Base-by-base conservation (phyloP, 2,113 vertebrate species). In the Stigmatopora argus region DNA sequence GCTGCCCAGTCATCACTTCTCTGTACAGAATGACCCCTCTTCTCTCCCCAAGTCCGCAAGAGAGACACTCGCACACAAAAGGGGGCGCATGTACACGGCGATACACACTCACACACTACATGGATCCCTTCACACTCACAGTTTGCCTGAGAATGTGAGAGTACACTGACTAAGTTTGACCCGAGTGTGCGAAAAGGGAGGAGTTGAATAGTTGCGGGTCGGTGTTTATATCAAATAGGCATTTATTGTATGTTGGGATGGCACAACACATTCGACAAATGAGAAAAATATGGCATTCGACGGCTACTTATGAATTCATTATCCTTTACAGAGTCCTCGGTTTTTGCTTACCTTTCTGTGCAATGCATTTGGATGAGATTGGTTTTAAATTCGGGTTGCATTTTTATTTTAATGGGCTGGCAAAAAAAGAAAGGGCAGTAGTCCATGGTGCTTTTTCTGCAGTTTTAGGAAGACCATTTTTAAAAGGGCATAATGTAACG, bases 1-100 rank as follows among this genome's bases (percentile, higher is more conserved):
- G 85, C 82, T 85, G 85, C 80, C 80, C 79, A 82, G 83, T 87
- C 85, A 87, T 84, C 82, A 85, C 70, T 83, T 82, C 77, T 74
- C 59, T 3, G 49, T 66, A 81, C 80, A 74, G 83, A 83, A 77
- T 85, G 82, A 84, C 80, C 83, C 46, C 26, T 31, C 26, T 31
- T 23, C 44, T 72, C 76, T 74, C 74, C 74, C 35, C 81, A 70
- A 72, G 65, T 74, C 74, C 70, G 51, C 53, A 31, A 21, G n/a
- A 52, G 47, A 31, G 17, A 52, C 44, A 48, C 62, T 31, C 46
- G 4, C 23, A 34, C 62, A 64, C 62, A 49, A 63, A 31, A 51
- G 62, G 47, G 65, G 2, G 51, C 65, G 31, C 69, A 58, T 62
- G 63, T 69, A 69, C 45, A 62, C 46, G 21, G n/a, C 15, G 51